These are phyloP conservation scores for Drosophila subpulchrella DNA, from an alignment of 1,140 invertebrate species.

Conservation along the genomic window DNA sequence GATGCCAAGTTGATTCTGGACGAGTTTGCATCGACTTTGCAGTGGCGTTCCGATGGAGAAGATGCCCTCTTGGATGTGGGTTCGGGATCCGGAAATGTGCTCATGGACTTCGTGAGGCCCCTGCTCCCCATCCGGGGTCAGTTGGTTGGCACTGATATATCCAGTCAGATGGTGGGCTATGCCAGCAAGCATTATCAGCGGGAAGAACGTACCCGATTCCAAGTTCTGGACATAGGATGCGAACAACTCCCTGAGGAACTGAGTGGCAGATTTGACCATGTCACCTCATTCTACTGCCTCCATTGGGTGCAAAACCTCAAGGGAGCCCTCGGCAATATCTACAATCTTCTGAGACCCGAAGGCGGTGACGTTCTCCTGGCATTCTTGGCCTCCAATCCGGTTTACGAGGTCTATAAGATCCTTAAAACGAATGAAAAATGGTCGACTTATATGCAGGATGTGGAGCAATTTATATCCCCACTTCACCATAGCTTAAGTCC, in stretches of 20 bases:
- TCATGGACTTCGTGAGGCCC: slow-evolving; percentile 88
- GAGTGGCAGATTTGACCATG: slow-evolving; percentile 88
- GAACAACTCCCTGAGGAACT: slow-evolving; percentile 67
- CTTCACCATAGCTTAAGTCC: slow-evolving; percentile 88
- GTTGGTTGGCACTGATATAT: slow-evolving; percentile 89
- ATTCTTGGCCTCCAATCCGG: slow-evolving; percentile 89
- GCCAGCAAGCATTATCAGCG: slow-evolving; percentile 86
- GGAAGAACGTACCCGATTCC: slow-evolving; percentile 85
- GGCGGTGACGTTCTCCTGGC: slow-evolving; percentile 89
- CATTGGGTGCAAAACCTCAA: slow-evolving; percentile 92
- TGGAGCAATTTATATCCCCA: slow-evolving; percentile 88
- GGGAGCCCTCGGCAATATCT: slow-evolving; percentile 85
- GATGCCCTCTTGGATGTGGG: slow-evolving; percentile 91
- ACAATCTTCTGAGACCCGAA: slow-evolving; percentile 49
- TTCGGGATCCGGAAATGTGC: slow-evolving; percentile 91
- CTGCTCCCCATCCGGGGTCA: slow-evolving; percentile 86
- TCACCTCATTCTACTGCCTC: slow-evolving; percentile 92
- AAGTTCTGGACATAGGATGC: slow-evolving; percentile 88
- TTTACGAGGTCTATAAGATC: slow-evolving; percentile 89
- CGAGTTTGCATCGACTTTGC: slow-evolving; percentile 87
- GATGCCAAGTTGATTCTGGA: slow-evolving; percentile 89
- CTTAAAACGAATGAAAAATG: slow-evolving; percentile 87
- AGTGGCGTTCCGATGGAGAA: slow-evolving; percentile 86
- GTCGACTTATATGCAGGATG: slow-evolving; percentile 88
- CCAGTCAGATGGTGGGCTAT: slow-evolving; percentile 89